A percentile compares a stretch with the other conserved stretches of the same genome.
Conservation (phyloP, 64 coral and sea anemone genomes). For the Montipora foliosa region DNA sequence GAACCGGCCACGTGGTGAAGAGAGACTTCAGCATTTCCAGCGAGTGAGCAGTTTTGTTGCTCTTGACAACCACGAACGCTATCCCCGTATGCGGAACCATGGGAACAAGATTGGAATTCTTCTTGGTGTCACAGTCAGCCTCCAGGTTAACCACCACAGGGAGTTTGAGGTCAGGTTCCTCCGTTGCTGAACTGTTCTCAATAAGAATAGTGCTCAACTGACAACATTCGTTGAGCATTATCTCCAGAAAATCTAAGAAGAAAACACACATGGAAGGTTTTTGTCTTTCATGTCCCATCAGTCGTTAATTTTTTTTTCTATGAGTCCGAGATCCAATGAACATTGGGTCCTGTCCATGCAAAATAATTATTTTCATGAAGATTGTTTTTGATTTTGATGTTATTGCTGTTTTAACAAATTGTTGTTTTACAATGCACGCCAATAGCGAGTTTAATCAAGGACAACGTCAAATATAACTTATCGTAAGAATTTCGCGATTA, state of each 20-base stretch:
- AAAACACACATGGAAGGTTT: not conserved
- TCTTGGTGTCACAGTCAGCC: constrained; percentile 16
- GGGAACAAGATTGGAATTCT: constrained; percentile 53
- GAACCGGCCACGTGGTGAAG: constrained; percentile 65
- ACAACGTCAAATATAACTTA: no score
- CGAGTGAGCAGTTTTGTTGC: constrained; percentile 21
- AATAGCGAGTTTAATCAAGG: no score
- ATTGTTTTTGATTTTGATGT: no score
- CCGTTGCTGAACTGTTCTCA: not conserved
- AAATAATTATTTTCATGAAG: no score
- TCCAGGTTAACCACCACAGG: constrained; percentile 64
- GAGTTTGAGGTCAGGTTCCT: constrained; percentile 32
- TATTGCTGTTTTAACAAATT: no score
- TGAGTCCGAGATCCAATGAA: no score
- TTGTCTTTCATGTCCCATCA: not conserved
- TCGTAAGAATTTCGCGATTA: no score
- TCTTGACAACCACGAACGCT: constrained; percentile 57
- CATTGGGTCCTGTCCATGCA: no score
- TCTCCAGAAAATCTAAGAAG: constrained; percentile 2
- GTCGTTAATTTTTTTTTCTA: no score
- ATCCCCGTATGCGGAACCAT: constrained; percentile 64
- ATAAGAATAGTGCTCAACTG: not conserved
- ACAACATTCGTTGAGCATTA: constrained; percentile 21
- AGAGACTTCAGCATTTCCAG: constrained; percentile 36
- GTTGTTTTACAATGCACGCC: no score